A percentile compares a stretch with the other conserved stretches of the same genome.
Evolutionary conservation across 2,888 invertebrate species (phyloP).

Genomic region (Actias luna): DNA sequence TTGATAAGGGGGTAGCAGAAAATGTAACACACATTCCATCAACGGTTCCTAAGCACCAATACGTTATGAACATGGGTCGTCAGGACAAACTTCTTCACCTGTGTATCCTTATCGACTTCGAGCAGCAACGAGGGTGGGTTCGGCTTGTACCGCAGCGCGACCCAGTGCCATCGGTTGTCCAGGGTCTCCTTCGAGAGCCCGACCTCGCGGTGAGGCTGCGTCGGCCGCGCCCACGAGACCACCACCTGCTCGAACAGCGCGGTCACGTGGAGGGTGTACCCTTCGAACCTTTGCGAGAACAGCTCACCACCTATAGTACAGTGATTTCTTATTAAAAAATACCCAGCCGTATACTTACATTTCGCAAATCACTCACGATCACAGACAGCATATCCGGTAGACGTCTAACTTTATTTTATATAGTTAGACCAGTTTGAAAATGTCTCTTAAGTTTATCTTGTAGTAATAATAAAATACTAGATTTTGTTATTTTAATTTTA

Average conservation of each 20-base stretch:
- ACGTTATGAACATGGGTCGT: no score
- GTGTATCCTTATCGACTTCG: conserved; percentile 65
- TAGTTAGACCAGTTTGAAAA: no score
- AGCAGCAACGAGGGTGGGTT: conserved; percentile 68
- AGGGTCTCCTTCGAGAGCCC: conserved; percentile 85
- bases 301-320: conserved; percentile 83
- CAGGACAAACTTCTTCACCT: conserved; percentile 36
- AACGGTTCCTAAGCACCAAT: no score
- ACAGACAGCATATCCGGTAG: background rate
- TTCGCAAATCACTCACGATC: no score
- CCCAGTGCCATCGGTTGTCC: conserved; percentile 92
- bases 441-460: no score
- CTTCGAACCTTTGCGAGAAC: conserved; percentile 86
- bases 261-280: conserved; percentile 83
- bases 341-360: background rate
- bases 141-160: conserved; percentile 83
- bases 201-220: conserved; percentile 81
- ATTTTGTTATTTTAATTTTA: no score
- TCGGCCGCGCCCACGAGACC: conserved; percentile 81
- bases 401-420: no score
- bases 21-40: no score
- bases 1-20: no score
- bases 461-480: no score
- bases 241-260: conserved; percentile 82
- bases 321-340: background rate